phyloP scores from a whole-genome alignment of 2,888 invertebrate species.

The Mantis religiosa region DNA sequence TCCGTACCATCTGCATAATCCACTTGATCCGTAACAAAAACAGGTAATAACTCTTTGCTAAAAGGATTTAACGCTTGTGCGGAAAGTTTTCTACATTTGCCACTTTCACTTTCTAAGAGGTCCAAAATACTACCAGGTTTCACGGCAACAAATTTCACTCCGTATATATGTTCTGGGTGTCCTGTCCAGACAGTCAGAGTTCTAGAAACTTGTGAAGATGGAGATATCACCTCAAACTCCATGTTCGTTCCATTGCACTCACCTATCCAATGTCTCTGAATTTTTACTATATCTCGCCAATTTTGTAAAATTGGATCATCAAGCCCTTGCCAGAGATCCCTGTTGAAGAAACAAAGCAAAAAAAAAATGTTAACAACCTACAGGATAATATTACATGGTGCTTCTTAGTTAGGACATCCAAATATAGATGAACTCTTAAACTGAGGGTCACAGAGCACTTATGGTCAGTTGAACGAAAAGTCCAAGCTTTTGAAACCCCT shows the following conservation, averaged over 20 bases:
- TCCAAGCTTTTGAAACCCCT: too few relatives aligned
- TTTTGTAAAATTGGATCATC: slow-evolving; percentile 63
- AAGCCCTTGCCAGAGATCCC: slow-evolving; percentile 60
- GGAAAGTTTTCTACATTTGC: slow-evolving; percentile 21
- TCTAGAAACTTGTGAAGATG: slow-evolving; percentile 28
- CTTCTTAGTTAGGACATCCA: background rate
- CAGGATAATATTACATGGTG: background rate
- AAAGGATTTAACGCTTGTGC: slow-evolving; percentile 64
- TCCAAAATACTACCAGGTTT: slow-evolving; percentile 53
- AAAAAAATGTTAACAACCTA: background rate
- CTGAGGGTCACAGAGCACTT: too few relatives aligned
- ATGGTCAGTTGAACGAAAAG: too few relatives aligned
- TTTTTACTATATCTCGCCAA: slow-evolving; percentile 79
- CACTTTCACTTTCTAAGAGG: slow-evolving; percentile 28
- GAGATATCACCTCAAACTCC: slow-evolving; percentile 51
- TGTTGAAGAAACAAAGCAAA: slow-evolving; percentile 30
- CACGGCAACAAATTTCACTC: slow-evolving; percentile 67
- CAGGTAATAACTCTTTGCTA: slow-evolving; percentile 57
- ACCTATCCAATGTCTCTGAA: slow-evolving; percentile 89
- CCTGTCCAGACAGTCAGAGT: slow-evolving; percentile 61
- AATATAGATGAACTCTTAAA: background rate
- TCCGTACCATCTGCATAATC: slow-evolving; percentile 63
- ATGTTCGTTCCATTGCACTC: slow-evolving; percentile 74
- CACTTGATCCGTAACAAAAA: slow-evolving; percentile 60
- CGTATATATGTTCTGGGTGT: slow-evolving; percentile 66